Percentiles rank a stretch among this genome's conserved stretches.
Conservation (phyloP, 2,113 vertebrate species). For the Alouatta palliata region DNA sequence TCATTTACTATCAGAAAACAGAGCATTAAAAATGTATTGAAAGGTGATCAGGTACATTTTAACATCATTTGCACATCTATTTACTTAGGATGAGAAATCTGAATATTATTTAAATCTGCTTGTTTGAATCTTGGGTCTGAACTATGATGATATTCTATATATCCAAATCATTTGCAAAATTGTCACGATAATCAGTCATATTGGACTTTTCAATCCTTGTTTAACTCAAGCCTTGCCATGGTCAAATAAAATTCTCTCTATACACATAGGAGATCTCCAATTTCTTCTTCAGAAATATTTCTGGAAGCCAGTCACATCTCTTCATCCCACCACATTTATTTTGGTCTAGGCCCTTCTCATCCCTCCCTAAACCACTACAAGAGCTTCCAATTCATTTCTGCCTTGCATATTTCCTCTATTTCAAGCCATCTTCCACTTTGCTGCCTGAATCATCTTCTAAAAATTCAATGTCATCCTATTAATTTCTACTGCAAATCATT, state of each 20-base stretch:
- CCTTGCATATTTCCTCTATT: background rate
- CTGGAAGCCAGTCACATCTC: background rate
- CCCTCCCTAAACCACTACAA: background rate
- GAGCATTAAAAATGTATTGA: background rate
- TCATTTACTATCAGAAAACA: background rate
- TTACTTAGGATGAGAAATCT: background rate
- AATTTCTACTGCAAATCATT: background rate
- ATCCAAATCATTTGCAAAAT: background rate
- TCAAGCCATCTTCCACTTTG: background rate
- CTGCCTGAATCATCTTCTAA: background rate
- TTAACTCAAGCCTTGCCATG: background rate
- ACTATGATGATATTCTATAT: background rate
- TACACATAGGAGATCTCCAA: background rate
- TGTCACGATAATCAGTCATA: background rate
- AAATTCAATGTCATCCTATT: background rate
- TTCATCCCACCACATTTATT: background rate
- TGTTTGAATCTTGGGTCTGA: background rate
- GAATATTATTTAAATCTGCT: background rate
- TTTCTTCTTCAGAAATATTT: background rate
- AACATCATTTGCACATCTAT: background rate
- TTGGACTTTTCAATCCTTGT: background rate
- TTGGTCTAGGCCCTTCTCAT: background rate
- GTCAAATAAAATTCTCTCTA: background rate
- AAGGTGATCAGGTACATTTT: background rate
- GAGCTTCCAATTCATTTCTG: background rate